Evolutionary conservation across 2,113 vertebrate species (phyloP).

Genomic region (Percopsis transmontana): DNA sequence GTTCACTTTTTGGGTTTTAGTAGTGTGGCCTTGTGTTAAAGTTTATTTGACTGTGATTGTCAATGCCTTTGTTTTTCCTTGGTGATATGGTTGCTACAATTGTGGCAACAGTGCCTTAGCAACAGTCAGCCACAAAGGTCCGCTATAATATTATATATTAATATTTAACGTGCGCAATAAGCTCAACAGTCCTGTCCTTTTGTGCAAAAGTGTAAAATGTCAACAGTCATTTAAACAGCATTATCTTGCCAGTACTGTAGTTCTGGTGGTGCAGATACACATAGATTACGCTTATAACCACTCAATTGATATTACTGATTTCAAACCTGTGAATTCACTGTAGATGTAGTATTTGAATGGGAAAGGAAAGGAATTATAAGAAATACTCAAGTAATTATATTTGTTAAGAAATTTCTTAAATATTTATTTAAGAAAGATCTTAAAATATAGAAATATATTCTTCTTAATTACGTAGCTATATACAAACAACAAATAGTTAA

Average conservation of each 20-base stretch:
- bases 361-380: not conserved
- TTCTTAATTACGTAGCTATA: too few species aligned
- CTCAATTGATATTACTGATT: not conserved
- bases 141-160: not conserved
- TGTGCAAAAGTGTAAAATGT: not conserved
- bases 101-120: not conserved
- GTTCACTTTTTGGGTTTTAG: not conserved
- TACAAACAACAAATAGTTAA: too few species aligned
- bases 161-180: not conserved
- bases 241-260: not conserved
- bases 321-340: not conserved
- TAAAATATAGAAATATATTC: too few species aligned
- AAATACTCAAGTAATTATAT: too few species aligned
- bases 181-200: slow-evolving; percentile 4
- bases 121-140: not conserved
- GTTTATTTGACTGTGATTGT: slow-evolving; percentile 20
- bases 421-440: too few species aligned
- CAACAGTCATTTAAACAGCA: not conserved
- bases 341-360: not conserved
- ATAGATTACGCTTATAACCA: not conserved
- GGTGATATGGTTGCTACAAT: slow-evolving; percentile 8
- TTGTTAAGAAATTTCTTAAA: too few species aligned
- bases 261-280: not conserved
- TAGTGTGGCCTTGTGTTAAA: not conserved
- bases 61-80: slow-evolving; percentile 5